These are phyloP conservation scores for Thaleichthys pacificus DNA, from an alignment of 2,797 vertebrate species.

Conservation along the genomic window DNA sequence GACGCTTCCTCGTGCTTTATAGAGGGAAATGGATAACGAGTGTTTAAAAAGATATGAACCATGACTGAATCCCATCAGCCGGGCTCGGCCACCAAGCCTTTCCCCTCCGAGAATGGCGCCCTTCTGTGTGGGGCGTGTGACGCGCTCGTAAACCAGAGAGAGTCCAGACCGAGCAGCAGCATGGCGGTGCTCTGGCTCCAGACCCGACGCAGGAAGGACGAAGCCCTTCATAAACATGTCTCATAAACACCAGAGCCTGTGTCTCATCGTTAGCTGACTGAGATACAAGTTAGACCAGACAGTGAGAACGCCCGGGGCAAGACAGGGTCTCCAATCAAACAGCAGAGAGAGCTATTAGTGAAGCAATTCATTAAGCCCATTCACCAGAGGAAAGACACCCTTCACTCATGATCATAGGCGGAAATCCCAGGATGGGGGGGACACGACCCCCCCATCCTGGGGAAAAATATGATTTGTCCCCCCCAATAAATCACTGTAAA, in stretches of 20 bases:
- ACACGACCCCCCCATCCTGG: too few species aligned
- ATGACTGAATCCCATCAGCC: slow-evolving; percentile 9
- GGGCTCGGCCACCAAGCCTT: slow-evolving; percentile 13
- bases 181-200: not conserved
- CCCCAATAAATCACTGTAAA: too few species aligned
- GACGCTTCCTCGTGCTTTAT: not conserved
- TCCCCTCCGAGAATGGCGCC: slow-evolving; percentile 11
- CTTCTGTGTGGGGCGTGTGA: slow-evolving; percentile 12
- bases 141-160: slow-evolving; percentile 22
- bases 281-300: slow-evolving; percentile 18
- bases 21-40: not conserved
- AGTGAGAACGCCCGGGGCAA: slow-evolving; percentile 4
- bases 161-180: not conserved
- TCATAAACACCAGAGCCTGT: slow-evolving; percentile 11
- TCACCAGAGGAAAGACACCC: not conserved
- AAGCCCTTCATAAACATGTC: slow-evolving; percentile 6
- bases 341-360: not conserved
- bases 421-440: too few species aligned
- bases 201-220: not conserved
- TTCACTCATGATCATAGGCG: not conserved
- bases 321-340: not conserved
- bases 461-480: too few species aligned
- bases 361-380: slow-evolving; percentile 6
- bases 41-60: not conserved
- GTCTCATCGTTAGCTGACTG: slow-evolving; percentile 9